Base-by-base conservation (phyloP, 1,140 invertebrate genomes). In the Dreissena rostriformis region DNA sequence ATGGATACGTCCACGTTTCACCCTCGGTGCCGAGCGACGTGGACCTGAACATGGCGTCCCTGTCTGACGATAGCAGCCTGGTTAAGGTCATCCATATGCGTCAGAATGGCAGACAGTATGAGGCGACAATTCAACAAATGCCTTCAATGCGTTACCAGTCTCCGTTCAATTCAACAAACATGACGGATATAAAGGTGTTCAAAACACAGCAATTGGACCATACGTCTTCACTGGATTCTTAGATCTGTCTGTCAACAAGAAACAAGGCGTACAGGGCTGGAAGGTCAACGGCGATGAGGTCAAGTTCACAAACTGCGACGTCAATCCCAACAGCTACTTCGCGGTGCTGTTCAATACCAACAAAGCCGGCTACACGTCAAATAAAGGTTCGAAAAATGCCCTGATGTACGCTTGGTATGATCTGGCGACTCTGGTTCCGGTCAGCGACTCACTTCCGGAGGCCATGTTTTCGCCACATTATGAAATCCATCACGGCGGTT, bases 1-100 rank as follows among this genome's bases (percentile, higher is more conserved):
- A 71, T 71, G 71, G 66, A 76, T 78, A 86, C 53, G n/a, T 67
- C 22, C 71, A 80, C 65, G 11, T 19, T n/a, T n/a, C n/a, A n/a
- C n/a, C n/a, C 12, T 24, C 66, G 7, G 49, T n/a, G 29, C 15
- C 29, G 14, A 70, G 24, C 8, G 28, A 22, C 24, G 55, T 28
- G 1, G 39, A 24, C 29, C 17, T 72, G 10, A 17, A 72, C 49
- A 39, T 72, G 63, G 49, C 52, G 10, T 67, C 29, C 22, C 22
- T 80, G 29, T 63, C 14, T 61, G 78, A 72, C 17, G 67, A 70
- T 26, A 68, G 14, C 51, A 39, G 4, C 2, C 78, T 71, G n/a
- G 78, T 80, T 0, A 53, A 61, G 22, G 55, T 80, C 39, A n/a
- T n/a, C n/a, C n/a, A n/a, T n/a, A n/a, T n/a, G n/a, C n/a, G n/a